Evolutionary conservation across 2,888 invertebrate genomes (phyloP), one percentile per base, ranked within the genome.

Genomic region (Brachyptera risi): DNA sequence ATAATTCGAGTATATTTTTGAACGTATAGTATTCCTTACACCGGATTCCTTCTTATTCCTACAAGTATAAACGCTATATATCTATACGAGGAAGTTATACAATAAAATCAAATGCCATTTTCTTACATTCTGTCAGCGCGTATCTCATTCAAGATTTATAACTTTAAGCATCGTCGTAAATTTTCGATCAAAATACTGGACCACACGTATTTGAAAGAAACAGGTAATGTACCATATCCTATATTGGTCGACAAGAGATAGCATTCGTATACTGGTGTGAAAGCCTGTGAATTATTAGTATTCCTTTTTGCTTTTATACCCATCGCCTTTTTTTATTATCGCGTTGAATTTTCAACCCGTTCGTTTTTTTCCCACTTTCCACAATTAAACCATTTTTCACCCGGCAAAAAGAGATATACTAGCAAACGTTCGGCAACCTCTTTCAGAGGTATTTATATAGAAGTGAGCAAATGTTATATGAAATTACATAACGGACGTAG

Each of bases 141-240:
- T 61, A 61, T 61, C 61, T 57, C 17, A 5, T 13, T 19, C 15
- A 58, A 38, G 57, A 61, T 61, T 61, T 61, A 61, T 58, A 58
- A 50, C 57, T 27, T 23, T 7, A 42, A 61, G 60, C 26, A 44
- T 19, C 38, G 61, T 27, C 58, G 57, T 61, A 61, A 61, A 61
- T 61, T 50, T 50, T 40, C 54, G 54, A 54, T 54, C 31, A 54
- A 54, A 50, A 51, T 58, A 61, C 57, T 50, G 50, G 57, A 31
- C 51, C 61, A 50, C 49, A 38, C 58, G 47, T 61, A 51, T 51
- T 51, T 51, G 17, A 51, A 23, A 24, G 15, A 26, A 23, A 40
- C 56, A 57, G 61, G 61, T 58, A 58, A 51, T 58, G 51, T 31
- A 21, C 49, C 47, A 35, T 58, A 40, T 54, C 54, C 54, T 54